Evolutionary conservation across 2,113 vertebrate genomes (phyloP), one percentile per base, ranked within the genome.

Genomic region (Tragelaphus strepsiceros): DNA sequence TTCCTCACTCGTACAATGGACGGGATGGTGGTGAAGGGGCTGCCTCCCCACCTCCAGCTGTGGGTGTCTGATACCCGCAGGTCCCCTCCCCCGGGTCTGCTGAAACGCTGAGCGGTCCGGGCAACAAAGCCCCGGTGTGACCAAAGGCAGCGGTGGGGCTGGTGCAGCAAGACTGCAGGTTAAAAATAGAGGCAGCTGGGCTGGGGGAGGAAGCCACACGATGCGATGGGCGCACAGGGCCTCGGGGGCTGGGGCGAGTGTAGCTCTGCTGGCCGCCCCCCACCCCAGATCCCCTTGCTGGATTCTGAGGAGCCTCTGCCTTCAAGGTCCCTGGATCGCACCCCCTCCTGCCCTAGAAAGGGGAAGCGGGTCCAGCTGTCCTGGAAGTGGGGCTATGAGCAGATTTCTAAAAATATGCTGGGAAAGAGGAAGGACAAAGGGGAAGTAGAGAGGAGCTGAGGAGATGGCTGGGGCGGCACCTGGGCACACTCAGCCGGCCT

Each of bases 351-450:
- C 58, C 67, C 8, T 0, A 82, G 90, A 93, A 98, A 98, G 91
- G 59, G 94, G 98, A 98, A 98, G 96, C 92, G 11, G 10, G 59
- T 51, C 94, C 97, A 88, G 98, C 96, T 97, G 97, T 59, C 80
- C 93, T 97, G 96, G 96, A 96, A 96, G 83, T 17, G 0, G 30
- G 58, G 59, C 93, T 88, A 51, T n/a, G 30, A 49, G 88, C 88
- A 49, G 64, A 81, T 30, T 64, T 90, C 96, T 97, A 98, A 98
- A 98, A 97, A 95, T 97, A 97, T 0, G 10, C 11, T 2, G 51
- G 97, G 88, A 96, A 98, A 98, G 97, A 97, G 98, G 98, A 98
- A 98, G 96, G 83, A 17, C 53, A 51, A 96, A 94, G 82, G 78
- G 91, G 97, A 98, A 98, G 97, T 94, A 39, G 12, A 14, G 28